Conservation (phyloP, 1,140 invertebrate genomes). For the Frieseomelitta varia region DNA sequence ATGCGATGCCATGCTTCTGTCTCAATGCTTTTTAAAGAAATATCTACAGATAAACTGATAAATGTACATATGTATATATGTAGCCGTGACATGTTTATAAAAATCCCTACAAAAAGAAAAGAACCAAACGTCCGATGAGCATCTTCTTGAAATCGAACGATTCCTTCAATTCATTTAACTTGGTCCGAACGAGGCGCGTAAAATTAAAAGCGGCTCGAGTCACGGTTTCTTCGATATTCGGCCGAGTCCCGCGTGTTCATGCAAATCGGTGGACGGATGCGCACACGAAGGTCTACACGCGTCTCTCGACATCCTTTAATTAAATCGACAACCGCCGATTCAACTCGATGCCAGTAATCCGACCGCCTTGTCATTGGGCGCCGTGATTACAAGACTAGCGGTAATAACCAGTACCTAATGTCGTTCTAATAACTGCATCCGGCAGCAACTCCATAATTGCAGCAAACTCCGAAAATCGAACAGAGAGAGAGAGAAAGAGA, state of each 20-base stretch:
- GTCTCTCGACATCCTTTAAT: conserved; percentile 63
- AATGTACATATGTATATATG: too few species aligned
- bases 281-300: conserved; percentile 24
- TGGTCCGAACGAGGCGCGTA: not conserved
- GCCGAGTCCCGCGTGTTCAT: conserved; percentile 43
- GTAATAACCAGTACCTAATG: conserved; percentile 59
- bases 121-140: too few species aligned
- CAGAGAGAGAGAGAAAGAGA: conserved; percentile 1
- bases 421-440: conserved; percentile 63
- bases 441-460: conserved; percentile 45
- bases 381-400: conserved; percentile 67
- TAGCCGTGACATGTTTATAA: too few species aligned
- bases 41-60: too few species aligned
- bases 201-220: conserved; percentile 5
- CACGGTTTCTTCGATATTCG: conserved; percentile 9
- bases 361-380: conserved; percentile 63
- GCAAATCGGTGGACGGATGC: conserved; percentile 53
- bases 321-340: conserved; percentile 65
- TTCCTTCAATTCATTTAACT: not conserved
- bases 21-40: too few species aligned
- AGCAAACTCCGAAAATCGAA: conserved; percentile 56
- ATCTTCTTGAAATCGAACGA: too few species aligned
- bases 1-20: too few species aligned
- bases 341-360: conserved; percentile 60
- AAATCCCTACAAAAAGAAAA: too few species aligned